These are phyloP conservation scores for Choloepus hoffmanni DNA, from an alignment of 2,113 vertebrate species.

Conservation along the genomic window DNA sequence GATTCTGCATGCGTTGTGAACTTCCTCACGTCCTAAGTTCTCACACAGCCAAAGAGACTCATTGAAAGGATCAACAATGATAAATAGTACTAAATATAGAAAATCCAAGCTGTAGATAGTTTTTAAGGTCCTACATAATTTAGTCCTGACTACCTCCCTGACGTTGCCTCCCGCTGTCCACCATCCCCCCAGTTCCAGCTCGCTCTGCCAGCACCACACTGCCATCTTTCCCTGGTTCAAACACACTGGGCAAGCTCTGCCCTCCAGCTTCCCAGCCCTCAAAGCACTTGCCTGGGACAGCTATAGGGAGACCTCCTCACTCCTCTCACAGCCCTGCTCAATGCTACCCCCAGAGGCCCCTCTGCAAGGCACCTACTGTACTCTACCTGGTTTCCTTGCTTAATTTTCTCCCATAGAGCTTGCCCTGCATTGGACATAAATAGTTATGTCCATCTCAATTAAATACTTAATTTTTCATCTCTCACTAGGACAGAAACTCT, in stretches of 20 bases:
- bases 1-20: not conserved
- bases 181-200: not conserved
- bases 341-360: not conserved
- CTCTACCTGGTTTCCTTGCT: not conserved
- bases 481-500: not conserved
- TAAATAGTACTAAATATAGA: not conserved
- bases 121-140: not conserved
- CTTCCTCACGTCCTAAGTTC: conserved; percentile 3
- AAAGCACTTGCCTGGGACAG: not conserved
- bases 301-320: not conserved
- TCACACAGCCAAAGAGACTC: not conserved
- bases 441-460: not conserved
- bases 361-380: not conserved
- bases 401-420: not conserved
- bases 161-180: not conserved
- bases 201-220: not conserved
- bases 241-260: not conserved
- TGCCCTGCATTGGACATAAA: not conserved
- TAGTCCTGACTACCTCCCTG: not conserved
- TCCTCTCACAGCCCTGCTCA: not conserved
- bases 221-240: not conserved
- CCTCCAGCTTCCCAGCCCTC: not conserved
- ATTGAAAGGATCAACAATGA: not conserved
- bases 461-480: not conserved
- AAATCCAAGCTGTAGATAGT: not conserved